Evolutionary conservation across 2,113 vertebrate species (phyloP), one percentile per base, ranked within the genome.

Genomic region (Crotalus viridis): DNA sequence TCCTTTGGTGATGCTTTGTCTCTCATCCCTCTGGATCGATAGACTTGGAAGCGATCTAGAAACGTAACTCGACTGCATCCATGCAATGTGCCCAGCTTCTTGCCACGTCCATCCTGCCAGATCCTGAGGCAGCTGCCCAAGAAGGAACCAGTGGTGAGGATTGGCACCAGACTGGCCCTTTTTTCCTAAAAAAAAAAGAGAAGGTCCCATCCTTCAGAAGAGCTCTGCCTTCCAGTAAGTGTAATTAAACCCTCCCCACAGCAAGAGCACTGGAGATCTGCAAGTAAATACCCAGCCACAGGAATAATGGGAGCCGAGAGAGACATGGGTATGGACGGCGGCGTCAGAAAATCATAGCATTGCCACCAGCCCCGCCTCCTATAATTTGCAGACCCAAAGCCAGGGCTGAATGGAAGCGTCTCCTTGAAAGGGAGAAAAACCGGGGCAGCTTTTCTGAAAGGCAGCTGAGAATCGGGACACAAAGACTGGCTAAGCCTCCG

Each of bases 301-400:
- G 8, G 13, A 52, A 48, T 51, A 9, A 28, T 43, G 74, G 74
- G 74, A 81, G 33, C 3, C 6, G 15, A 33, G 74, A 81, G 33
- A 81, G 74, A 81, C 87, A 43, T 9, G 59, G 4, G 13, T 26
- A 48, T 7, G 61, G 24, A 48, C 28, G 61, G 15, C 54, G 15
- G 24, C 54, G 15, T 13, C 33, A 81, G 64, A 46, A 74, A 46
- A 55, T 59, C 52, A 28, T 21, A 48, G 51, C 86, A 1, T 51
- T 17, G 48, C 21, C 15, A 74, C 19, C 22, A n/a, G 57, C 59
- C 55, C 59, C 48, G 2, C 4, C 87, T 86, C 56, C 24, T 48
- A 89, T 88, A 91, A 69, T 89, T 94, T 88, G 33, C 69, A 1
- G 9, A 59, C 85, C 64, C 88, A 93, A 92, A 46, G 69, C 51